Base-by-base conservation (phyloP, 2,113 vertebrate genomes). In the Sturnira hondurensis region DNA sequence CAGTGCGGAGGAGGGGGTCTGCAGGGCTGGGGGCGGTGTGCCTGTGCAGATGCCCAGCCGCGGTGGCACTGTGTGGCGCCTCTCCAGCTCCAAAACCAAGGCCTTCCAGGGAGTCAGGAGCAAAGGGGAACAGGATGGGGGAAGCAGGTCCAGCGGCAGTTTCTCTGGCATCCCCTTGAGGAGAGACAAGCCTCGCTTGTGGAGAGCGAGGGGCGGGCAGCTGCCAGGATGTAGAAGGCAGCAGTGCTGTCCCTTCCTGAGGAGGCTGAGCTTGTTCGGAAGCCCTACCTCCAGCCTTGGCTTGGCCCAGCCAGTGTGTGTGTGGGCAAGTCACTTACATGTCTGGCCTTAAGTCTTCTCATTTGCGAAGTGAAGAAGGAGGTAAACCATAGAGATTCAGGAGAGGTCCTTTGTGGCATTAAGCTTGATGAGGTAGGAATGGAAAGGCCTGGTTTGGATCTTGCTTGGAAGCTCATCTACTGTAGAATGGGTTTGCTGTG, bases 361-460 rank as follows among this genome's bases (percentile, higher is more conserved):
- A 13, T 56, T 77, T 71, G 24, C 24, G 4, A 76, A 65, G 24
- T 24, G 24, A 28, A 61, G 33, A 81, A 88, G 56, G 70, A 31
- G 7, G 24, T 84, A 28, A 83, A n/a, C 28, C 38, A 14, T 63
- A n/a, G 4, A 31, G 20, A 24, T 47, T 56, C 52, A 71, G 20
- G 45, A 89, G 76, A 63, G 56, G 47, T 89, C 58, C 33, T 68
- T 94, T 68, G 38, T 26, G 31, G 63, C 71, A 12, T 63, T 63
- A 28, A 83, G 74, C 11, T 65, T 56, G 28, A 15, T 71, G 45
- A 92, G 63, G 20, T 10, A 4, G 17, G 24, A 38, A 4, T 83
- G 65, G 67, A 63, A 70, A 84, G 76, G 24, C 8, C 36, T 58
- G 3, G 26, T 7, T 67, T 45, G 81, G 81, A 19, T 76, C 43